phyloP scores from a whole-genome alignment of 2,113 vertebrate species.

The Anarhynchus alexandrinus region DNA sequence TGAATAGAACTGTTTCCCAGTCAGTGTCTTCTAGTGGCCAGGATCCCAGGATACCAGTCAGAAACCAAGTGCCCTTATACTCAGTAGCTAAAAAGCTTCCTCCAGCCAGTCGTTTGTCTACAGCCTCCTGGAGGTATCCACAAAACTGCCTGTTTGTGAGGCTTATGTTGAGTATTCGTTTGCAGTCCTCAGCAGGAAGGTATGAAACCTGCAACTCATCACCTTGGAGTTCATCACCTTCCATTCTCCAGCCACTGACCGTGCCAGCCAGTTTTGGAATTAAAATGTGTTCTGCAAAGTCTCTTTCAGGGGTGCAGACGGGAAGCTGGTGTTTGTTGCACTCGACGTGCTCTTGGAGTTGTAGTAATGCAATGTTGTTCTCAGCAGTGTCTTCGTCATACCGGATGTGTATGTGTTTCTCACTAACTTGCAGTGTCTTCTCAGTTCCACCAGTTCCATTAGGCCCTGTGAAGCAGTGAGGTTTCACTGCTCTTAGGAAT shows the following conservation, averaged over 20 bases:
- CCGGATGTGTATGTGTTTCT: constrained; percentile 67
- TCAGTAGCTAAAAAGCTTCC: constrained; percentile 76
- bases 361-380: constrained; percentile 80
- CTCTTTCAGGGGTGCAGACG: constrained; percentile 82
- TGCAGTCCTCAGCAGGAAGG: constrained; percentile 74
- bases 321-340: constrained; percentile 69
- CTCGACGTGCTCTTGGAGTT: constrained; percentile 59
- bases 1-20: constrained; percentile 71
- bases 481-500: not conserved
- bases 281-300: constrained; percentile 85
- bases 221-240: not conserved
- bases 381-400: constrained; percentile 60
- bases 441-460: not conserved
- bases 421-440: not conserved
- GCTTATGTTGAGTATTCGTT: constrained; percentile 66
- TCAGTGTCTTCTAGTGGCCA: not conserved
- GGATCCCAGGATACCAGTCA: constrained; percentile 81
- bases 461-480: constrained; percentile 3
- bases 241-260: constrained; percentile 43
- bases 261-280: constrained; percentile 70
- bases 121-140: constrained; percentile 9
- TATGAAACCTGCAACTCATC: constrained; percentile 35
- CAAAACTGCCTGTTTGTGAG: constrained; percentile 88
- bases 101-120: not conserved
- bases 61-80: constrained; percentile 81